A percentile compares a stretch with the other conserved stretches of the same genome.
Evolutionary conservation across 2,888 invertebrate species (phyloP).

Genomic region (Galerucella calmariensis): DNA sequence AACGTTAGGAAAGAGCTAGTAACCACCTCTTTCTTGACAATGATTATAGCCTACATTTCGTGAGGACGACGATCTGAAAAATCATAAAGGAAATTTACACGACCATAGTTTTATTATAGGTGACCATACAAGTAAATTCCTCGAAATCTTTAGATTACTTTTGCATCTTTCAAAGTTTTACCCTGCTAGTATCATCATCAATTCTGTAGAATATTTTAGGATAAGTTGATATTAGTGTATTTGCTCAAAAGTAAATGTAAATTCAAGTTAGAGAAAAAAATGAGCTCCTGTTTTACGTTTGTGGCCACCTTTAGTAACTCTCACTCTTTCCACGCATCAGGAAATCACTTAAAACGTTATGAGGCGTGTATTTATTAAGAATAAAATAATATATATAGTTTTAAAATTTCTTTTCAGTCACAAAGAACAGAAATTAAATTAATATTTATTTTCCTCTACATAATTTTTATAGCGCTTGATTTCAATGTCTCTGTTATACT

Average conservation of each 20-base stretch:
- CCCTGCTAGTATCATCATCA: too few relatives aligned
- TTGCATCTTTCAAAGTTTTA: too few relatives aligned
- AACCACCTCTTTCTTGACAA: slow-evolving; percentile 20
- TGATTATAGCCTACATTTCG: slow-evolving; percentile 27
- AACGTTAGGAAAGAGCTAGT: neutral
- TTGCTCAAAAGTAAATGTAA: neutral
- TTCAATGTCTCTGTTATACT: too few relatives aligned
- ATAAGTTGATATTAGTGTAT: too few relatives aligned
- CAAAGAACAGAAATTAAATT: neutral
- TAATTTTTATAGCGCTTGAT: too few relatives aligned
- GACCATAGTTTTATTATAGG: neutral
- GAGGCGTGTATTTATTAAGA: neutral
- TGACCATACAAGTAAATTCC: neutral
- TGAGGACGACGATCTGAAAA: slow-evolving; percentile 13
- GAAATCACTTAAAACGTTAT: slow-evolving; percentile 16
- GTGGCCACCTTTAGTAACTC: slow-evolving; percentile 18
- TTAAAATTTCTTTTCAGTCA: neutral
- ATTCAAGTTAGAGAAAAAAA: too few relatives aligned
- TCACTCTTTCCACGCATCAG: slow-evolving; percentile 22
- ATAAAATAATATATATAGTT: neutral
- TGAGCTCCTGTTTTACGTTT: neutral
- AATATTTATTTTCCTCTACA: neutral
- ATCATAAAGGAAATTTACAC: neutral
- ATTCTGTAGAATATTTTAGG: too few relatives aligned
- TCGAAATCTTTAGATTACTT: neutral